A percentile compares a stretch with the other conserved stretches of the same genome.
Conservation (phyloP, 2,113 vertebrate species). For the Tenebrosternarchus preto region DNA sequence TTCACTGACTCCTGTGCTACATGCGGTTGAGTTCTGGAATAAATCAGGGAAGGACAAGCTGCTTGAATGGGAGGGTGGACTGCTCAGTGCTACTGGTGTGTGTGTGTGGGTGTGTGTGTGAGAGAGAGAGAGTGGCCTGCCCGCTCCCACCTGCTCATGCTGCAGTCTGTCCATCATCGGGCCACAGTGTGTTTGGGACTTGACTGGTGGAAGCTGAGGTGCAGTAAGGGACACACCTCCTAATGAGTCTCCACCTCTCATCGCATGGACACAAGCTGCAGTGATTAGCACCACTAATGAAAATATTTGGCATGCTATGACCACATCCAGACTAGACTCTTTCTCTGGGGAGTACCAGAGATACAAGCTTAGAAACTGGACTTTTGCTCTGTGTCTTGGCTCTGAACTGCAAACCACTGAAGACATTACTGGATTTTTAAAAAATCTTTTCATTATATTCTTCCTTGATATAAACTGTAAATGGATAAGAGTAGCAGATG, state of each 20-base stretch:
- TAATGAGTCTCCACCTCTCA: conserved; percentile 58
- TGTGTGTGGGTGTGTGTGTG: not conserved
- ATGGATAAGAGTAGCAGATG: not conserved
- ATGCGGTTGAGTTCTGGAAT: not conserved
- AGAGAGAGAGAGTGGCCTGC: not conserved
- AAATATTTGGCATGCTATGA: conserved; percentile 56
- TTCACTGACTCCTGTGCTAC: not conserved
- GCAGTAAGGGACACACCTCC: conserved; percentile 17
- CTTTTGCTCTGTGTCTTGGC: conserved; percentile 20
- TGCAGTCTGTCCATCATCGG: conserved; percentile 36
- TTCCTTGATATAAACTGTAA: too few species aligned
- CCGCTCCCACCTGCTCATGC: conserved; percentile 38
- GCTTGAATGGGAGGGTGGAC: not conserved
- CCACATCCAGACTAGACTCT: conserved; percentile 46
- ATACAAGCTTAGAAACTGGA: conserved; percentile 20
- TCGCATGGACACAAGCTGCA: conserved; percentile 46
- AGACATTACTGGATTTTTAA: not conserved
- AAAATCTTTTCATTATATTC: conserved; percentile 17
- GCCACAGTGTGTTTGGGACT: conserved; percentile 41
- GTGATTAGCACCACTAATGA: conserved; percentile 56
- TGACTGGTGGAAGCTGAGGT: conserved; percentile 36
- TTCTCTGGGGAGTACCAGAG: conserved; percentile 5
- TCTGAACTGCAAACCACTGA: conserved; percentile 25
- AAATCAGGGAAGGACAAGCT: not conserved
- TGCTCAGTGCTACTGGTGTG: conserved; percentile 19